A percentile compares a stretch with the other conserved stretches of the same genome.
Conservation (phyloP, 2,113 vertebrate species). For the Rattus rattus region DNA sequence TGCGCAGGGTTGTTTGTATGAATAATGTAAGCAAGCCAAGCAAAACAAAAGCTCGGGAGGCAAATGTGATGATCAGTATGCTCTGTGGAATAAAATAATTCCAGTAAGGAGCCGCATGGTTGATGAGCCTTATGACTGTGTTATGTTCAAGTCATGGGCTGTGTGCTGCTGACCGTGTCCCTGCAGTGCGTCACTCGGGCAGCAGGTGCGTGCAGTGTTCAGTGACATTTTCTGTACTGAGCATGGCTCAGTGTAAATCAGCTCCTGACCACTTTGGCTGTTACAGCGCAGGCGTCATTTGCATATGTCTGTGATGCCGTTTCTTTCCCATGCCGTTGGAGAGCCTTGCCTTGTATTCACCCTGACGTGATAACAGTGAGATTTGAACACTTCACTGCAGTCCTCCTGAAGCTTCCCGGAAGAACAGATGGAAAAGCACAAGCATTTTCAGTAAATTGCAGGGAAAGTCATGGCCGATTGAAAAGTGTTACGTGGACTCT, state of each 20-base stretch:
- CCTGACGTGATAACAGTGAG: not conserved
- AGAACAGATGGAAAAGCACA: not conserved
- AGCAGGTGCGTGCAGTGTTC: not conserved
- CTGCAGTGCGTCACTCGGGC: constrained; percentile 47
- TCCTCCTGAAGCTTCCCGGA: not conserved
- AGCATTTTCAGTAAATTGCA: not conserved
- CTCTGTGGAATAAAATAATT: not conserved
- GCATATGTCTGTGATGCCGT: not conserved
- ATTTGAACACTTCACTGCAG: not conserved
- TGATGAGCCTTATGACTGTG: not conserved
- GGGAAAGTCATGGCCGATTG: not conserved
- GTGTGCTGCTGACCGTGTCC: not conserved
- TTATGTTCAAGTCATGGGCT: not conserved
- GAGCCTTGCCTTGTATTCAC: constrained; percentile 65
- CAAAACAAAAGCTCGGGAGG: not conserved
- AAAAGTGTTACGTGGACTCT: constrained; percentile 17
- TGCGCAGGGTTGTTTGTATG: not conserved
- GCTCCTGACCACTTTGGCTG: not conserved
- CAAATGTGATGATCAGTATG: not conserved
- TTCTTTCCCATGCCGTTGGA: constrained; percentile 55
- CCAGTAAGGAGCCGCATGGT: not conserved
- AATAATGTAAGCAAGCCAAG: not conserved
- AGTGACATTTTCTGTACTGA: not conserved
- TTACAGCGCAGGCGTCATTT: not conserved
- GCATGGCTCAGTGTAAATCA: not conserved